Conservation (phyloP, 2,888 invertebrate species). For the Acleris laterana region DNA sequence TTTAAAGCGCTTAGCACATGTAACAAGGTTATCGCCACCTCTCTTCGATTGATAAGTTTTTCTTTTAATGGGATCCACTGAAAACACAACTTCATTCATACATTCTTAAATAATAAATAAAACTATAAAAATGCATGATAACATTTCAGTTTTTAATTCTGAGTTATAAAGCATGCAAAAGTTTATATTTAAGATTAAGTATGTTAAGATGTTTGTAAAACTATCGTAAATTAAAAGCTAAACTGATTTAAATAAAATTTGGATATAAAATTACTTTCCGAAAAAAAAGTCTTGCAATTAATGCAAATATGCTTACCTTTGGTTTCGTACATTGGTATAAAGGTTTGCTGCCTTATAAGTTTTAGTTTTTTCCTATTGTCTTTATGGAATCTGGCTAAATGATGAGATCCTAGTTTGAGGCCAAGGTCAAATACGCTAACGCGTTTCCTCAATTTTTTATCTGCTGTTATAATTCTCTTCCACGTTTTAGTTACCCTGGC, state of each 20-base stretch:
- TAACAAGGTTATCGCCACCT: constrained; percentile 52
- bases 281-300: too few species aligned
- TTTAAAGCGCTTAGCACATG: constrained; percentile 63
- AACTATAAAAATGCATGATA: too few species aligned
- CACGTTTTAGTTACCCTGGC: constrained; percentile 55
- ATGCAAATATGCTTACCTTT: constrained; percentile 46
- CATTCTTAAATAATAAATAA: not conserved
- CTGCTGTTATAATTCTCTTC: constrained; percentile 61
- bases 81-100: constrained; percentile 42
- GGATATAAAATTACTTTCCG: too few species aligned
- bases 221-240: too few species aligned
- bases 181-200: too few species aligned
- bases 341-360: constrained; percentile 52
- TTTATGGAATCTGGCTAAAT: constrained; percentile 57
- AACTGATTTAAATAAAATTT: too few species aligned
- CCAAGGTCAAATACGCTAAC: constrained; percentile 65
- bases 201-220: too few species aligned
- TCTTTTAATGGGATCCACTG: constrained; percentile 52
- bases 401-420: constrained; percentile 61
- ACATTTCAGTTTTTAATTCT: too few species aligned
- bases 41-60: constrained; percentile 54
- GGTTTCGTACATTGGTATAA: constrained; percentile 50
- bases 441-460: constrained; percentile 56
- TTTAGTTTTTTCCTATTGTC: constrained; percentile 53
- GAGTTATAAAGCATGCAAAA: too few species aligned